These are phyloP conservation scores for Drosophila subobscura DNA, from an alignment of 1,140 invertebrate species.

Conservation along the genomic window DNA sequence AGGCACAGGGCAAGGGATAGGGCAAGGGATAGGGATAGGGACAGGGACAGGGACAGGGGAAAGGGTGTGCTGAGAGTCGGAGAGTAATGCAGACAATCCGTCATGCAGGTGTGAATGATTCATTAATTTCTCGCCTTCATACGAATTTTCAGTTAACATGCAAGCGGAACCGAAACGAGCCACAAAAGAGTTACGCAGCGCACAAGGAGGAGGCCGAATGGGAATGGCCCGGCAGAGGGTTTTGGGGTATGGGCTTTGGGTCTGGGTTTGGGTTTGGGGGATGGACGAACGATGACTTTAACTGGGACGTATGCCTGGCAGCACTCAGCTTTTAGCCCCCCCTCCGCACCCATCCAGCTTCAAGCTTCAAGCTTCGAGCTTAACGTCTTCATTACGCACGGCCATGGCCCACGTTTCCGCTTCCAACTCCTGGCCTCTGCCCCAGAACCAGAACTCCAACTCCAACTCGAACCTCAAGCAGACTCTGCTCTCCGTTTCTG, in stretches of 20 bases:
- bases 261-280: slow-evolving; percentile 28
- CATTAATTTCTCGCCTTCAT: slow-evolving; percentile 83
- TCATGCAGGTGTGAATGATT: slow-evolving; percentile 83
- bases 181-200: slow-evolving; percentile 75
- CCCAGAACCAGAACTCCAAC: not conserved
- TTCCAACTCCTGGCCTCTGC: slow-evolving; percentile 7
- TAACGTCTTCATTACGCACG: slow-evolving; percentile 80
- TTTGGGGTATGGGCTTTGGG: slow-evolving; percentile 7
- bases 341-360: slow-evolving; percentile 6
- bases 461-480: not conserved
- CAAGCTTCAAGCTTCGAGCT: slow-evolving; percentile 49
- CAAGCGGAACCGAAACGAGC: slow-evolving; percentile 79
- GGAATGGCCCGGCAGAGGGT: not conserved
- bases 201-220: slow-evolving; percentile 21
- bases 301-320: slow-evolving; percentile 61
- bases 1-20: too few relatives aligned
- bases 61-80: slow-evolving; percentile 17
- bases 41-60: not conserved
- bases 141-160: slow-evolving; percentile 83
- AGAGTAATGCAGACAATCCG: slow-evolving; percentile 82
- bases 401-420: slow-evolving; percentile 63
- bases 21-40: not conserved
- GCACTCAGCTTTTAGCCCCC: slow-evolving; percentile 25
- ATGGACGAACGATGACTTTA: slow-evolving; percentile 17
- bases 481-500: slow-evolving; percentile 8